Conservation (phyloP, 2,113 vertebrate genomes). For the Calidris pugnax region DNA sequence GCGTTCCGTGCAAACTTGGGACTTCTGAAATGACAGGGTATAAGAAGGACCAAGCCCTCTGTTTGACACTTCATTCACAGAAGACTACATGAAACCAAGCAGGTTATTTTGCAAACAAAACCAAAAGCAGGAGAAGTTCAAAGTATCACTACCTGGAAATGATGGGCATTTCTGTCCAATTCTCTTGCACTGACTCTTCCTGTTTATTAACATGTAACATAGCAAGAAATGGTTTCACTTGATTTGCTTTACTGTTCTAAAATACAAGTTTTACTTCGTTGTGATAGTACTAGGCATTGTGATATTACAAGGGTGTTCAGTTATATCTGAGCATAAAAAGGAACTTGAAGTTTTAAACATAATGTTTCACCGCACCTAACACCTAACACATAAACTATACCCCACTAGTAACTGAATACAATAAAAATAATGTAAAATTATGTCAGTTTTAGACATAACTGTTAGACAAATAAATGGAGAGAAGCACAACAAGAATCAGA, state of each 20-base stretch:
- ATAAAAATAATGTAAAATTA: neutral
- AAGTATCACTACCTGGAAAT: neutral
- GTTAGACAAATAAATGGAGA: neutral
- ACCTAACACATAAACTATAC: neutral
- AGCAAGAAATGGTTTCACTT: neutral
- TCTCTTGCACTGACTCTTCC: neutral
- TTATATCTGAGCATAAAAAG: neutral
- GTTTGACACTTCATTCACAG: neutral
- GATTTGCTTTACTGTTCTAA: neutral
- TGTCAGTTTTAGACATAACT: neutral
- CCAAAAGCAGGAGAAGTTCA: neutral
- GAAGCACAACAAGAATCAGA: neutral
- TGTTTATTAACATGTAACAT: neutral
- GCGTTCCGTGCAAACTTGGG: neutral
- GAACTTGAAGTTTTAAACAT: neutral
- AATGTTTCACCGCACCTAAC: neutral
- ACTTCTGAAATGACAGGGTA: neutral
- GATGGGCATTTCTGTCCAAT: neutral
- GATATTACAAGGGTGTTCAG: neutral
- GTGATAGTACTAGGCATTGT: neutral
- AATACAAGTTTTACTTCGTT: neutral
- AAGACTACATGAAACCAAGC: neutral
- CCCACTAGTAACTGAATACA: neutral
- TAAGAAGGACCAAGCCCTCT: neutral
- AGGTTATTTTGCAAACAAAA: neutral